Percentiles rank a stretch among this genome's conserved stretches.
phyloP scores from a whole-genome alignment of 2,888 invertebrate species.

The Pseudeuparius sepicola region DNA sequence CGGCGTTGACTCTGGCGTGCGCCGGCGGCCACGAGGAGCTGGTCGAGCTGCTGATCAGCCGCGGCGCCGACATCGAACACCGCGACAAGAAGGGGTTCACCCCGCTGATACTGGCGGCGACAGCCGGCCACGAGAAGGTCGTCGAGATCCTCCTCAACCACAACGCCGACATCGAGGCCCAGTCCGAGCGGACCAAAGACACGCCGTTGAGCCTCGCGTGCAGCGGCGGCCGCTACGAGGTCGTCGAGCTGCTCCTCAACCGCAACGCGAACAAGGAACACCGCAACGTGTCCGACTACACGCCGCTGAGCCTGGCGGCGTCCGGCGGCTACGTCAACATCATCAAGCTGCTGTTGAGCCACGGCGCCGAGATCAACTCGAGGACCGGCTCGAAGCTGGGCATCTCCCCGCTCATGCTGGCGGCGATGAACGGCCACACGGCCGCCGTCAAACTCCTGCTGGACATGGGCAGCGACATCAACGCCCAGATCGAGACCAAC shows the following conservation, averaged over 20 bases:
- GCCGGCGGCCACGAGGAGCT: constrained; percentile 95
- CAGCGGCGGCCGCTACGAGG: constrained; percentile 93
- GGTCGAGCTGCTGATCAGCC: constrained; percentile 79
- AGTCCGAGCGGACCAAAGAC: constrained; percentile 98
- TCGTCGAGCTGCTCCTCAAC: constrained; percentile 82
- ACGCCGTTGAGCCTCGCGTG: constrained; percentile 95
- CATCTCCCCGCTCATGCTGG: constrained; percentile 97
- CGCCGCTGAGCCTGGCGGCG: constrained; percentile 95
- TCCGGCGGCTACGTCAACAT: constrained; percentile 98
- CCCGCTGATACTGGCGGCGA: constrained; percentile 92
- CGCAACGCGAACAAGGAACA: constrained; percentile 87
- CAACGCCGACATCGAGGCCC: constrained; percentile 96
- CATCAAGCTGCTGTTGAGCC: constrained; percentile 82
- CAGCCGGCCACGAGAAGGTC: constrained; percentile 86
- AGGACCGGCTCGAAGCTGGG: constrained; percentile 94
- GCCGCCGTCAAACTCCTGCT: constrained; percentile 89
- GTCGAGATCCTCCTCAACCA: constrained; percentile 89
- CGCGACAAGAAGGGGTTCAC: constrained; percentile 94
- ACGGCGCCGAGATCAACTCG: constrained; percentile 98
- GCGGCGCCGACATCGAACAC: constrained; percentile 96
- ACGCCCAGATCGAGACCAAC: constrained; percentile 99
- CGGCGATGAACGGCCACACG: constrained; percentile 97
- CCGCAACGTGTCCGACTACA: constrained; percentile 96
- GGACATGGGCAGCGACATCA: constrained; percentile 98
- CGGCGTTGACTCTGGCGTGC: constrained; percentile 93